Evolutionary conservation across 2,113 vertebrate species (phyloP).

Genomic region (Chaetorhynchus papuensis): DNA sequence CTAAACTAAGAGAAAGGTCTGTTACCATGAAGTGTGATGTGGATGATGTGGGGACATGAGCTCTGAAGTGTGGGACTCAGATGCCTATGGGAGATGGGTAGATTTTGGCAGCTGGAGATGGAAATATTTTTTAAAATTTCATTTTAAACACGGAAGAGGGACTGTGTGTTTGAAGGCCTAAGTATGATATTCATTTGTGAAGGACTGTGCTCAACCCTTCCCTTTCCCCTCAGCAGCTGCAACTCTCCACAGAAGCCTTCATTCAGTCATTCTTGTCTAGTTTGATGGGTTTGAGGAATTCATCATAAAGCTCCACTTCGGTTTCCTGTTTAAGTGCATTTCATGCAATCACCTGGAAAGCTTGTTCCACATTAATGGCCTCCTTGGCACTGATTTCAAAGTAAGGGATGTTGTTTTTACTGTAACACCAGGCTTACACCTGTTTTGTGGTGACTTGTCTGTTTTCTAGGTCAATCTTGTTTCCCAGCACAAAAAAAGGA

Average conservation of each 20-base stretch:
- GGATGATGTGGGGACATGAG: constrained; percentile 15
- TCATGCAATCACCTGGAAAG: constrained; percentile 93
- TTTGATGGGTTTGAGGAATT: constrained; percentile 95
- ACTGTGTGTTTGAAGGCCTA: constrained; percentile 74
- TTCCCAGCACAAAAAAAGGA: constrained; percentile 94
- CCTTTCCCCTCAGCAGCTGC: constrained; percentile 87
- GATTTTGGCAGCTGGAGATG: constrained; percentile 71
- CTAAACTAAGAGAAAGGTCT: constrained; percentile 52
- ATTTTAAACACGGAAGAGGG: constrained; percentile 63
- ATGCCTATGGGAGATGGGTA: constrained; percentile 50
- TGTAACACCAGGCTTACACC: constrained; percentile 95
- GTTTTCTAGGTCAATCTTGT: constrained; percentile 96
- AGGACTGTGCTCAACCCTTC: constrained; percentile 72
- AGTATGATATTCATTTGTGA: constrained; percentile 72
- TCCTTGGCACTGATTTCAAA: constrained; percentile 98
- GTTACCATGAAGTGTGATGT: constrained; percentile 46
- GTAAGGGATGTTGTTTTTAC: constrained; percentile 98
- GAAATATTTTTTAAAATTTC: neutral
- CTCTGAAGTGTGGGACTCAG: constrained; percentile 39
- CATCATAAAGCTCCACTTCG: constrained; percentile 74
- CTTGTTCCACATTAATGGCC: constrained; percentile 94
- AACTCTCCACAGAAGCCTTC: constrained; percentile 86
- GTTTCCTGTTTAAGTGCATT: constrained; percentile 92
- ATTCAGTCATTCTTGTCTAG: constrained; percentile 90
- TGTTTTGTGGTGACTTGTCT: constrained; percentile 96